These are phyloP conservation scores for Podilymbus podiceps DNA, from an alignment of 2,113 vertebrate genomes.

Conservation along the genomic window DNA sequence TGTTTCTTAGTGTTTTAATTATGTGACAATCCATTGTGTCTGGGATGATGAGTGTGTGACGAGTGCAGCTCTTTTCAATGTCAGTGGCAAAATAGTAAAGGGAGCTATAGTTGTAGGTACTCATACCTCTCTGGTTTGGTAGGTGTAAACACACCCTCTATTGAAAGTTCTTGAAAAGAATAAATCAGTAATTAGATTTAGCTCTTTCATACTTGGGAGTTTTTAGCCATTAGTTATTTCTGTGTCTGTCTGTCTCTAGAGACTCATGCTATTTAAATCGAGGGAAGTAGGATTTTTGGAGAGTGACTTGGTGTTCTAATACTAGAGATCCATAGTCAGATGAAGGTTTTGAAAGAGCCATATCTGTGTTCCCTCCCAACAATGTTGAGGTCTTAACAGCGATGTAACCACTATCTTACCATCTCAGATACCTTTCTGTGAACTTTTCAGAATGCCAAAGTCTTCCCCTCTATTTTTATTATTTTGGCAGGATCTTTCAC, in stretches of 20 bases:
- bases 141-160: background rate
- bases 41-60: background rate
- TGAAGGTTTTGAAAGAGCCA: fast-evolving
- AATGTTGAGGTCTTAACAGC: fast-evolving
- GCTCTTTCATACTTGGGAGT: background rate
- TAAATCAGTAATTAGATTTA: background rate
- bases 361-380: background rate
- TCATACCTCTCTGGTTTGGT: background rate
- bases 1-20: background rate
- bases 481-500: background rate
- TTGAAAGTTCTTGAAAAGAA: background rate
- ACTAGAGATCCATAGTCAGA: background rate
- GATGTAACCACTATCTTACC: fast-evolving
- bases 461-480: background rate
- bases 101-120: background rate
- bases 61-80: fast-evolving
- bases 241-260: background rate
- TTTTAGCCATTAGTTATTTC: background rate
- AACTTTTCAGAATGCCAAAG: background rate
- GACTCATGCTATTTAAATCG: fast-evolving
- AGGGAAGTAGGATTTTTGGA: background rate
- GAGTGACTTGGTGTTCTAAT: background rate
- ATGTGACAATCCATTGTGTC: background rate
- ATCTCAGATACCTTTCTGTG: background rate
- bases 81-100: background rate